Evolutionary conservation across 2,113 vertebrate genomes (phyloP).

Genomic region (Atherinomorus stipes): DNA sequence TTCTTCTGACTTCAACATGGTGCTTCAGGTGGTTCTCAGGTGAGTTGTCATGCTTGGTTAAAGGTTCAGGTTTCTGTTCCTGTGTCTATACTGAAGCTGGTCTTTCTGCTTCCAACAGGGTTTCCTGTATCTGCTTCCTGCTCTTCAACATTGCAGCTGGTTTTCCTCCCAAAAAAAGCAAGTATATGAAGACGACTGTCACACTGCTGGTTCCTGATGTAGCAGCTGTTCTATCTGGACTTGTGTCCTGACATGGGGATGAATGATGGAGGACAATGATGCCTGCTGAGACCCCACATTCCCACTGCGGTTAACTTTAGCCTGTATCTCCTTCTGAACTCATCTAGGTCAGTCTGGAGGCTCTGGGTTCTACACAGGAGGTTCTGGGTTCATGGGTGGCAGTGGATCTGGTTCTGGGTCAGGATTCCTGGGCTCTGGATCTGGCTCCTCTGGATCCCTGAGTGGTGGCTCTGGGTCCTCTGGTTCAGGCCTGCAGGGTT

Average conservation of each 20-base stretch:
- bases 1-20: background rate
- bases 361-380: background rate
- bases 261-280: too few species aligned
- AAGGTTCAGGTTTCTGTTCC: too few species aligned
- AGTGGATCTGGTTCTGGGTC: background rate
- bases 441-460: background rate
- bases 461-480: too few species aligned
- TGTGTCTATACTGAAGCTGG: too few species aligned
- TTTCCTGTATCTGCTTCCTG: slow-evolving; percentile 2
- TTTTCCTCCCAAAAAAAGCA: background rate
- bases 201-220: too few species aligned
- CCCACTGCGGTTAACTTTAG: too few species aligned
- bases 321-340: too few species aligned
- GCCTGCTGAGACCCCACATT: too few species aligned
- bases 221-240: too few species aligned
- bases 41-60: background rate
- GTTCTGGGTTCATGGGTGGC: too few species aligned
- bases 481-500: background rate
- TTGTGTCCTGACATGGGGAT: background rate
- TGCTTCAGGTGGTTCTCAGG: background rate
- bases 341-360: background rate
- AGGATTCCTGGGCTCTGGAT: background rate
- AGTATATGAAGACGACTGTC: background rate
- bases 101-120: background rate
- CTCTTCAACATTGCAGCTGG: background rate